Evolutionary conservation across 2,113 vertebrate genomes (phyloP).

Genomic region (Alexandromys fortis): DNA sequence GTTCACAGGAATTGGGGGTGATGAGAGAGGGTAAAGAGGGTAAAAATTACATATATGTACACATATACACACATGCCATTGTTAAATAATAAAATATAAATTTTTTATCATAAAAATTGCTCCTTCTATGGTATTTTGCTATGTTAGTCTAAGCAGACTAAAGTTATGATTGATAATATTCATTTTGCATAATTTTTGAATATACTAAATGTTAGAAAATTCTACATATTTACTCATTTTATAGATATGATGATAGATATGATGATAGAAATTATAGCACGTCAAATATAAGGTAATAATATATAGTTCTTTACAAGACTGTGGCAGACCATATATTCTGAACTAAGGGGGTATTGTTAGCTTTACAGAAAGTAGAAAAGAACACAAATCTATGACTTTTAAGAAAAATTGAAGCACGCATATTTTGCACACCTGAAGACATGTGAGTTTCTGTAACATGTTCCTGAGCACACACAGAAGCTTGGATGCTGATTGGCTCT

Average conservation of each 20-base stretch:
- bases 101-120: neutral
- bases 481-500: neutral
- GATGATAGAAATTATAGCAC: neutral
- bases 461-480: neutral
- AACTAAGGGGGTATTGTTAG: neutral
- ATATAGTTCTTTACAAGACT: neutral
- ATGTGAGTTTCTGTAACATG: fast-evolving
- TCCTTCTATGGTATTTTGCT: neutral
- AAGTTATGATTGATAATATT: neutral
- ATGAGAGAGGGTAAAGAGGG: too few species aligned
- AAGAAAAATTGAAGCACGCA: neutral
- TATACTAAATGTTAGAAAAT: neutral
- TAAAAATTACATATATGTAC: neutral
- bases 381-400: neutral
- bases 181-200: neutral
- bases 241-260: neutral
- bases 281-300: too few species aligned
- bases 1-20: neutral
- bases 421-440: too few species aligned
- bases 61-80: neutral
- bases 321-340: neutral
- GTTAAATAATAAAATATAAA: neutral
- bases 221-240: neutral
- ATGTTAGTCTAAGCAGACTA: neutral
- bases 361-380: neutral